Base-by-base conservation (phyloP, 2,888 invertebrate genomes). In the Cephus nigrinus region DNA sequence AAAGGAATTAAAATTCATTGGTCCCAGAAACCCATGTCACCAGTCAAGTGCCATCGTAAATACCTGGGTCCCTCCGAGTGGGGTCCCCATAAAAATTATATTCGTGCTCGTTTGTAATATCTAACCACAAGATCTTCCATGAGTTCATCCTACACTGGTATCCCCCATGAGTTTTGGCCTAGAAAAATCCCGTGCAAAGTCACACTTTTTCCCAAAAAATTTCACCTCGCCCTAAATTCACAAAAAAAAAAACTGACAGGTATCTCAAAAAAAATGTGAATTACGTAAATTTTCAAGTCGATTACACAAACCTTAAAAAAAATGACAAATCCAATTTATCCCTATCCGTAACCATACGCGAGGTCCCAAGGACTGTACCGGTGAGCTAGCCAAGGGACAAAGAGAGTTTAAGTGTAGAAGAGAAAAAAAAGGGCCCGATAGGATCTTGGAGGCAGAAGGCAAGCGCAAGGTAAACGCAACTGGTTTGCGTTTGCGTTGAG, bases 1-100 rank as follows among this genome's bases (percentile, higher is more conserved):
- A 85, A 84, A 86, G 88, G 89, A 90, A 91, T 90, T 90, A 91
- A 91, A 91, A 91, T 91, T 90, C 91, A 90, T 91, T 89, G 90
- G 90, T 87, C 89, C 86, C 86, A 85, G 88, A 88, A 90, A 90
- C 90, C 91, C 91, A 88, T 90, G 90, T 90, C 90, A 90, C 89
- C 86, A 87, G 86, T 84, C 88, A 87, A 90, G 88, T 90, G 90
- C 90, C 90, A 89, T 91, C 90, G 90, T 91, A 90, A 90, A 91
- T 91, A 90, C 89, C 90, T 87, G 84, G 83, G 81, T 74, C 68
- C 40, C 69, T 72, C 36, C 75, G 76, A 69, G 74, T 74, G 79
- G 87, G 83, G 85, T 88, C 87, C 85, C 87, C 86, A 85, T 87
- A 88, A 88, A 90, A 90, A 89, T 89, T 88, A 88, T 88, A 87